A percentile compares a stretch with the other conserved stretches of the same genome.
Conservation (phyloP, 2,113 vertebrate genomes). For the Neotoma lepida region DNA sequence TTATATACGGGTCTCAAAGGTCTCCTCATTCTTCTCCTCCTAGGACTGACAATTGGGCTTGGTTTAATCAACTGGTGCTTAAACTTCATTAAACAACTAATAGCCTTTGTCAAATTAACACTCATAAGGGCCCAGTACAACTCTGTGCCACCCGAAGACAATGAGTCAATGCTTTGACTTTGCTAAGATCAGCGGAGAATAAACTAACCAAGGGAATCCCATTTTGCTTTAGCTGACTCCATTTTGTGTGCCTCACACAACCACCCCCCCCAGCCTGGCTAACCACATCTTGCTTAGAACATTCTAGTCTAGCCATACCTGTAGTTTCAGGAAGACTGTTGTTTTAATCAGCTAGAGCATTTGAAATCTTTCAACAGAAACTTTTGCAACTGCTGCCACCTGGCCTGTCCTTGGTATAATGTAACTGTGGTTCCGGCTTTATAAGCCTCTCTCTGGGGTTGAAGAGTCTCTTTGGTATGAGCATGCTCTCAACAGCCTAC, state of each 20-base stretch:
- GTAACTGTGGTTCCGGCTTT: not conserved
- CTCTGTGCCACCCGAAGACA: not conserved
- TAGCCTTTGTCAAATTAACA: not conserved
- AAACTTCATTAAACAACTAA: not conserved
- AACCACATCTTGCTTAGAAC: not conserved
- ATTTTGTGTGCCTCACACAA: not conserved
- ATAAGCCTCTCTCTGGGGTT: not conserved
- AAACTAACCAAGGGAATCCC: not conserved
- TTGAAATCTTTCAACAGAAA: not conserved
- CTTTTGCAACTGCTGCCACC: not conserved
- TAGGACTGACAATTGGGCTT: not conserved
- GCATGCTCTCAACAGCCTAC: not conserved
- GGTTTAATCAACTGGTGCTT: not conserved
- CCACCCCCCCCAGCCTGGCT: not conserved
- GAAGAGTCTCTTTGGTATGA: not conserved
- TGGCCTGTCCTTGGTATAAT: not conserved
- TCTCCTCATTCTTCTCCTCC: not conserved
- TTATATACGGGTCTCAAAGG: not conserved
- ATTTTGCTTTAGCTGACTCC: not conserved
- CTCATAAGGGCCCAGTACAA: not conserved
- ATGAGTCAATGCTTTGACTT: not conserved
- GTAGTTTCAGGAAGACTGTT: not conserved
- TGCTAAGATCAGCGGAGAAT: not conserved
- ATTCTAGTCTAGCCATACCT: not conserved
- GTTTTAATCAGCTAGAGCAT: not conserved